phyloP scores from a whole-genome alignment of 2,797 vertebrate species.

The Phoxinus dragarum region DNA sequence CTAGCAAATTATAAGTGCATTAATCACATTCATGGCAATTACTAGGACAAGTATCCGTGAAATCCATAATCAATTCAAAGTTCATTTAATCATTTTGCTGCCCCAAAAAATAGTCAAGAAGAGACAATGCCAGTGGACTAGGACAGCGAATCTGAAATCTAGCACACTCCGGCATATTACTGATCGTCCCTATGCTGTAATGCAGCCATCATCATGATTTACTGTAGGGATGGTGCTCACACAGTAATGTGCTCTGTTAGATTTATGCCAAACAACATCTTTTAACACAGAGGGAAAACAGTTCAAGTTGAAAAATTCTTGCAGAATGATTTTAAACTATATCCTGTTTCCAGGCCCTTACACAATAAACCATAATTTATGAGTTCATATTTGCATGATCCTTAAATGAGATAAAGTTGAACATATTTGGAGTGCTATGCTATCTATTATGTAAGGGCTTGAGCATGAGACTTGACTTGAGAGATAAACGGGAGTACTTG shows the following conservation, averaged over 20 bases:
- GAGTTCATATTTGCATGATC: constrained; percentile 6
- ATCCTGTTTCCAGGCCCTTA: background rate
- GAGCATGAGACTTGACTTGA: constrained; percentile 10
- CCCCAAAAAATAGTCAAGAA: background rate
- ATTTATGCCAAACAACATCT: background rate
- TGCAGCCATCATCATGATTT: background rate
- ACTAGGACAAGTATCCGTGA: background rate
- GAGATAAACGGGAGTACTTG: background rate
- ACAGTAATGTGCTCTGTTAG: background rate
- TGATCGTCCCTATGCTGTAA: background rate
- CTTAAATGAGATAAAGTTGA: background rate
- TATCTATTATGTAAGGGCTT: background rate
- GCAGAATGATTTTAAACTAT: background rate
- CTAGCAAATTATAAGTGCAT: background rate
- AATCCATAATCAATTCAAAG: background rate
- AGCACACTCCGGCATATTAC: background rate
- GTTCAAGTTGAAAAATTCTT: background rate
- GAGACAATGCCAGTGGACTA: background rate
- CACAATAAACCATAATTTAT: constrained; percentile 3
- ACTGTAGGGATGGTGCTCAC: background rate
- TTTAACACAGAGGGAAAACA: background rate
- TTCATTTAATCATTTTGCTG: background rate
- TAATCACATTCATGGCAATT: background rate
- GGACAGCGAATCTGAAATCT: background rate
- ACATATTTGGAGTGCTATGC: background rate